phyloP scores from a whole-genome alignment of 2,888 invertebrate species.

The Coleophora deauratella region DNA sequence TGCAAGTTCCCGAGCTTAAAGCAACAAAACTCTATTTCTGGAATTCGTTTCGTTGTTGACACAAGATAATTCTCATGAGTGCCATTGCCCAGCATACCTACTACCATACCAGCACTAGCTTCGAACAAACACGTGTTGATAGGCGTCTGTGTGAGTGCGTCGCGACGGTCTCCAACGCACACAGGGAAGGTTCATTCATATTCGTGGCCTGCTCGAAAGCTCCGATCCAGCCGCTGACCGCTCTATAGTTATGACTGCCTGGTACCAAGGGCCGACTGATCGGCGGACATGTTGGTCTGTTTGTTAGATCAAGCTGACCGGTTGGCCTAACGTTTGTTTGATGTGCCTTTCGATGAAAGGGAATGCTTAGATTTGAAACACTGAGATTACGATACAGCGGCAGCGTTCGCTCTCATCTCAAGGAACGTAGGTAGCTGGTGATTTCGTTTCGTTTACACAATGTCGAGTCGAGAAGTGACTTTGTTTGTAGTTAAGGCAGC shows the following conservation, averaged over 20 bases:
- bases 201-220: constrained; percentile 48
- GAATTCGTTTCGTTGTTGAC: constrained; percentile 59
- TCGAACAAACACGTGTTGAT: constrained; percentile 61
- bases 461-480: no score
- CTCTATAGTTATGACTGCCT: constrained; percentile 45
- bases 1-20: constrained; percentile 58
- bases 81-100: constrained; percentile 18
- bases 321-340: no score
- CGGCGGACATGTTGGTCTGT: constrained; percentile 59
- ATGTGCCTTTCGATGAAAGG: constrained; percentile 1
- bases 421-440: no score
- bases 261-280: constrained; percentile 50
- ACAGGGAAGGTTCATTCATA: constrained; percentile 52
- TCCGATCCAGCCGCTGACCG: constrained; percentile 21
- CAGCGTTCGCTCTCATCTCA: no score
- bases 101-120: constrained; percentile 35
- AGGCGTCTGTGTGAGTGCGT: constrained; percentile 26
- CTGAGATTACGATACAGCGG: not conserved
- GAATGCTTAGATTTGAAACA: constrained; percentile 10
- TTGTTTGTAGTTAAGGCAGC: no score
- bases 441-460: no score
- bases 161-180: constrained; percentile 34
- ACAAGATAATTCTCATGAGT: constrained; percentile 71
- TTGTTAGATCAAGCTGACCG: constrained; percentile 30
- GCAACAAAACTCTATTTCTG: constrained; percentile 60